phyloP scores from a whole-genome alignment of 2,797 vertebrate species.

The Lycodopsis pacificus region DNA sequence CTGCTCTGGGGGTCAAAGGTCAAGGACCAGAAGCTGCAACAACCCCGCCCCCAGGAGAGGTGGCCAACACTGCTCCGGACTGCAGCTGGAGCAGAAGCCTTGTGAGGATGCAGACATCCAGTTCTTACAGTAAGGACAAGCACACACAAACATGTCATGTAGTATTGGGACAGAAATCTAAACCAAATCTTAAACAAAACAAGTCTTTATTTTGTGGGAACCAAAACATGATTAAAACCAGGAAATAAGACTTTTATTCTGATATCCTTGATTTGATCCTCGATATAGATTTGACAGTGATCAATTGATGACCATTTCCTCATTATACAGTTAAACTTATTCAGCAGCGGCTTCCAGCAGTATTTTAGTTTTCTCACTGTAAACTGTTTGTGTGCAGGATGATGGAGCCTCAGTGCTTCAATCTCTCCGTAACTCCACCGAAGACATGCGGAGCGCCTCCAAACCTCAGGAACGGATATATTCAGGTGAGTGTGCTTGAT shows the following conservation, averaged over 20 bases:
- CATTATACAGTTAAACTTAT: neutral
- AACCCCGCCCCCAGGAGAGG: conserved; percentile 86
- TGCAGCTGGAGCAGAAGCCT: conserved; percentile 70
- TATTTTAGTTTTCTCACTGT: conserved; percentile 15
- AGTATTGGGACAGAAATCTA: neutral
- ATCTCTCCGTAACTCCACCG: conserved; percentile 83
- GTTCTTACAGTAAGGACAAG: conserved; percentile 84
- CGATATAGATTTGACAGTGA: neutral
- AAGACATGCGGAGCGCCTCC: conserved; percentile 88
- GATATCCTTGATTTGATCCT: neutral
- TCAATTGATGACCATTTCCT: neutral
- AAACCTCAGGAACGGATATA: conserved; percentile 87
- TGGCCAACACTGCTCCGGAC: conserved; percentile 86
- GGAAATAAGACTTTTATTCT: neutral
- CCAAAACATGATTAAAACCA: neutral
- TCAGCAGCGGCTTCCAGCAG: neutral
- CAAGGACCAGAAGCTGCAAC: conserved; percentile 86
- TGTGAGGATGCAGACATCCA: conserved; percentile 88
- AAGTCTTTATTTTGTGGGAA: too few species aligned
- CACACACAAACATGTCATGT: neutral
- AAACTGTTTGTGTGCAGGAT: conserved; percentile 78
- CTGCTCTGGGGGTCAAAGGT: conserved; percentile 86
- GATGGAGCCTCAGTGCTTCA: conserved; percentile 94
- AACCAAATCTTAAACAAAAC: neutral
- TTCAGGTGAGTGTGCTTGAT: conserved; percentile 83